A percentile compares a stretch with the other conserved stretches of the same genome.
Conservation (phyloP, 2,888 invertebrate species). For the Rhamphomyia laevipes region DNA sequence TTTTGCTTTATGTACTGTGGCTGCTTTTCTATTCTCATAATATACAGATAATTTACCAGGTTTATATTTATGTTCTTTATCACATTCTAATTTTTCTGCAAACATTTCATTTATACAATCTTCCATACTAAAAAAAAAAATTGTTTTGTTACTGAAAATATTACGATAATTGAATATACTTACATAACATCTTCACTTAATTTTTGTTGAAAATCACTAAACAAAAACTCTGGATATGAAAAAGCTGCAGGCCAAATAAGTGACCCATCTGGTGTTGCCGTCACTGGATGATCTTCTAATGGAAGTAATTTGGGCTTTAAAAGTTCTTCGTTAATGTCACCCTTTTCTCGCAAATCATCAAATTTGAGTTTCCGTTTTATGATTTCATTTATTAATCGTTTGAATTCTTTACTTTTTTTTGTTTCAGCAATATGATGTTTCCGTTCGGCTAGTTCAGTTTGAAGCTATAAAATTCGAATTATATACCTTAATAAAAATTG, state of each 20-base stretch:
- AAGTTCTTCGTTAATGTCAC: conserved; percentile 37
- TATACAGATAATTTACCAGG: conserved; percentile 52
- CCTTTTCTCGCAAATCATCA: conserved; percentile 41
- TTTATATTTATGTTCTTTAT: conserved; percentile 51
- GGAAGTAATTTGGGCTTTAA: conserved; percentile 54
- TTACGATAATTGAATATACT: conserved; percentile 16
- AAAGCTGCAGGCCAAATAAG: conserved; percentile 82
- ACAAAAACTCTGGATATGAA: conserved; percentile 76
- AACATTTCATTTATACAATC: conserved; percentile 57
- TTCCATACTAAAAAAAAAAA: conserved; percentile 37
- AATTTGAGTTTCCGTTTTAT: conserved; percentile 43
- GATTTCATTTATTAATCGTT: conserved; percentile 39
- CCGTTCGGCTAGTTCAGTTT: conserved; percentile 37
- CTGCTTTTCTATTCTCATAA: conserved; percentile 55
- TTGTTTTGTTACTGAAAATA: background rate
- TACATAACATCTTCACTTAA: conserved; percentile 62
- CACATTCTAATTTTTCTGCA: conserved; percentile 59
- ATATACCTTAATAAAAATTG: background rate
- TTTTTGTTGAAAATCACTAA: conserved; percentile 75
- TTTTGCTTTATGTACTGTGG: conserved; percentile 46
- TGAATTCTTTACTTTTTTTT: conserved; percentile 35
- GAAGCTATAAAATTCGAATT: background rate
- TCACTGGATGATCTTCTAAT: conserved; percentile 50
- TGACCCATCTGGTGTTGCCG: conserved; percentile 42
- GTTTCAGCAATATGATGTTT: conserved; percentile 45